Evolutionary conservation across 1,140 invertebrate species (phyloP).

Genomic region (Diplogasteroides magnus): DNA sequence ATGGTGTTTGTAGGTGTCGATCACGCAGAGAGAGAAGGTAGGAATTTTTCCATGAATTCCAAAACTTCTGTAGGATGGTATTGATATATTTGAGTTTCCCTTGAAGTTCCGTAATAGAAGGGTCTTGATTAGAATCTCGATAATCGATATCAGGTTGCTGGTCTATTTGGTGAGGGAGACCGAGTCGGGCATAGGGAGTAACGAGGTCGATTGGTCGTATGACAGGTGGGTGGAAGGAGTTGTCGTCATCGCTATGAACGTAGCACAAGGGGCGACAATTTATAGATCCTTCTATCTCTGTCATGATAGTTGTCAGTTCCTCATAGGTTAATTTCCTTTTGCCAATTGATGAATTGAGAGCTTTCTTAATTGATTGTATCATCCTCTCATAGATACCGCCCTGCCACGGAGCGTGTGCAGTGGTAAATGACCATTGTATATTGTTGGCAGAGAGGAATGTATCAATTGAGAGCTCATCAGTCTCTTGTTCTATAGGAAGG

Average conservation of each 20-base stretch:
- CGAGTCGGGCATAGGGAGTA: not conserved
- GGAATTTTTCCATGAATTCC: too few species aligned
- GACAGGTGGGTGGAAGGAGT: not conserved
- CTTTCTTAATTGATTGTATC: not conserved
- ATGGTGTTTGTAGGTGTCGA: too few species aligned
- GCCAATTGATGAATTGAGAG: not conserved
- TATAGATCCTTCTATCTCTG: not conserved
- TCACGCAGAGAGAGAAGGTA: too few species aligned
- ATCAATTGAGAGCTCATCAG: not conserved
- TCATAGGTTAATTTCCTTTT: not conserved
- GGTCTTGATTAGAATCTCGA: too few species aligned
- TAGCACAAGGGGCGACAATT: not conserved
- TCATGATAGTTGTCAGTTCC: not conserved
- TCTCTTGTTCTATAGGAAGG: not conserved
- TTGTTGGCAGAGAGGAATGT: not conserved
- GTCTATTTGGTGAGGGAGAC: too few species aligned
- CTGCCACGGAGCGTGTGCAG: not conserved
- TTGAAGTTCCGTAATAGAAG: too few species aligned
- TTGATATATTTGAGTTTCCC: too few species aligned
- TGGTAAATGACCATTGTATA: constrained; percentile 1
- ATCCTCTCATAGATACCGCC: constrained; percentile 1
- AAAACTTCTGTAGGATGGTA: too few species aligned
- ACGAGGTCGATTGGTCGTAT: not conserved
- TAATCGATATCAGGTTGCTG: too few species aligned
- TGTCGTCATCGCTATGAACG: not conserved